A percentile compares a stretch with the other conserved stretches of the same genome.
These are phyloP conservation scores for Labeo catla DNA, from an alignment of 2,113 vertebrate genomes.

Conservation along the genomic window DNA sequence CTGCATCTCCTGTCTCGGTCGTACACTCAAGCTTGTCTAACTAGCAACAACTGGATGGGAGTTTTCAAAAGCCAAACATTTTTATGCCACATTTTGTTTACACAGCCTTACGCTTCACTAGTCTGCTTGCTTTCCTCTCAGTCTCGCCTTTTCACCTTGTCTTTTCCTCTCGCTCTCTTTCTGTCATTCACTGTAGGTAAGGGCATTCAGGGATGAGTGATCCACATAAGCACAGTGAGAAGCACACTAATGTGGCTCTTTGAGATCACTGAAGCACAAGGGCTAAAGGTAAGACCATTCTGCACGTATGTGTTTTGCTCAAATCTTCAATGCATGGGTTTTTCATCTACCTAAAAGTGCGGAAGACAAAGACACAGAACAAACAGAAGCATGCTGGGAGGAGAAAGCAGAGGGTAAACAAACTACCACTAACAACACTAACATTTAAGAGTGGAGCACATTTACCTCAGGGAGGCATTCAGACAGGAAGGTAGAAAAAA, in stretches of 20 bases:
- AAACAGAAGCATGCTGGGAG: neutral
- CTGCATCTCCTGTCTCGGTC: neutral
- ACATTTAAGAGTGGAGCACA: neutral
- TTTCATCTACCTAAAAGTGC: neutral
- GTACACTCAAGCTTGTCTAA: neutral
- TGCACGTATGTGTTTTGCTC: neutral
- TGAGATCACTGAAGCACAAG: neutral
- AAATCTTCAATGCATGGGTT: neutral
- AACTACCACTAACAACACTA: neutral
- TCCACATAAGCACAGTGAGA: neutral
- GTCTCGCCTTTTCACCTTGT: neutral
- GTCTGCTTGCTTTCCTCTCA: neutral
- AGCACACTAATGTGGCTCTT: slow-evolving; percentile 13
- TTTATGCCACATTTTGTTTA: neutral
- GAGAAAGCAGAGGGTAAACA: neutral
- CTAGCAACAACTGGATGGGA: neutral
- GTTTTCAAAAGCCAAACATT: neutral
- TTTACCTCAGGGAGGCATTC: neutral
- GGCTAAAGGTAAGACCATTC: neutral
- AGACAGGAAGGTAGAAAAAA: neutral
- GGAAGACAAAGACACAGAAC: neutral
- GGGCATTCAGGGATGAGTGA: neutral
- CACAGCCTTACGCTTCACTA: neutral
- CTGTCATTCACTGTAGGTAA: neutral
- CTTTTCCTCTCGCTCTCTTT: slow-evolving; percentile 48